Percentiles rank a stretch among this genome's conserved stretches.
phyloP scores from a whole-genome alignment of 2,113 vertebrate genomes.

The Ciconia boyciana region DNA sequence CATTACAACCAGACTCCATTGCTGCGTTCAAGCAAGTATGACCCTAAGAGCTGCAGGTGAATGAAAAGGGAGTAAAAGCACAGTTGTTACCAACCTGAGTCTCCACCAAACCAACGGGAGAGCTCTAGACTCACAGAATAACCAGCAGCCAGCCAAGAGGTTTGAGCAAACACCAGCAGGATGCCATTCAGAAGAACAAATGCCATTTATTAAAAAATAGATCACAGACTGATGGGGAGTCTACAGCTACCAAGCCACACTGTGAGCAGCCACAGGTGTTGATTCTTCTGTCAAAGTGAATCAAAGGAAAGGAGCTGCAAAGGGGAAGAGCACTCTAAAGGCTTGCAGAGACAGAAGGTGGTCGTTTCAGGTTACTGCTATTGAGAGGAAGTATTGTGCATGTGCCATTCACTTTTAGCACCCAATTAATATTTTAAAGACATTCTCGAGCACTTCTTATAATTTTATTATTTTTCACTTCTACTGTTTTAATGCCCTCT shows the following conservation, averaged over 20 bases:
- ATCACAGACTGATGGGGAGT: background rate
- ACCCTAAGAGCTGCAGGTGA: background rate
- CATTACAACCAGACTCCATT: background rate
- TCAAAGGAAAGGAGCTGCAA: constrained; percentile 24
- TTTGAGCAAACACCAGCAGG: background rate
- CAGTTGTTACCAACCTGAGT: background rate
- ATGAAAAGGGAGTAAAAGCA: background rate
- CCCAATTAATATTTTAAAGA: constrained; percentile 38
- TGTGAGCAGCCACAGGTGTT: background rate
- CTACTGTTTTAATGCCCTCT: background rate
- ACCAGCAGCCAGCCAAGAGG: constrained; percentile 8
- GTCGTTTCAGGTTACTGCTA: background rate
- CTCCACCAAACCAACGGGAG: background rate
- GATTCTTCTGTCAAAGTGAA: background rate
- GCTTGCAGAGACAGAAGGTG: background rate
- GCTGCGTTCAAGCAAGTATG: background rate
- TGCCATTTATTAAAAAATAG: constrained; percentile 37
- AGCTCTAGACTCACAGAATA: background rate
- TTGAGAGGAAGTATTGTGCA: background rate
- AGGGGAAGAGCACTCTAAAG: background rate
- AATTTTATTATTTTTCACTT: constrained; percentile 39
- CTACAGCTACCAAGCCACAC: background rate
- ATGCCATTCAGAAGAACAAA: constrained; percentile 37
- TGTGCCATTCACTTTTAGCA: constrained; percentile 11
- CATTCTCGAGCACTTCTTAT: background rate